Percentiles rank a stretch among this genome's conserved stretches.
phyloP scores from a whole-genome alignment of 1,140 invertebrate species.

The Bathynomus jamesi region DNA sequence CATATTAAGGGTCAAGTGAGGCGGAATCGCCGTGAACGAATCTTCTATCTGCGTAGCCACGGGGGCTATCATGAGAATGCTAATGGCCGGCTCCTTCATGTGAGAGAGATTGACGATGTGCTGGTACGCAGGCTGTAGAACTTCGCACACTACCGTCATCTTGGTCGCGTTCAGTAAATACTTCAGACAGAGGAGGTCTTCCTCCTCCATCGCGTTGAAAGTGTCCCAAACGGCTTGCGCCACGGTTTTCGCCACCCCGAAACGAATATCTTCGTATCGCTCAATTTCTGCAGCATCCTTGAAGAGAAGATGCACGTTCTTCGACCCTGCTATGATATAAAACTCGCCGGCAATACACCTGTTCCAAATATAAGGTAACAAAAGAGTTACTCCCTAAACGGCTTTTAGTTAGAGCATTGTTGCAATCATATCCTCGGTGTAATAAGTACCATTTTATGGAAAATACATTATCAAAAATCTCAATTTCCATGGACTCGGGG shows the following conservation, averaged over 20 bases:
- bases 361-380: background rate
- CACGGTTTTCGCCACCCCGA: constrained; percentile 40
- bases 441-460: no score
- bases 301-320: constrained; percentile 49
- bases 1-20: constrained; percentile 13
- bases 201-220: constrained; percentile 38
- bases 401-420: no score
- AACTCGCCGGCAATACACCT: constrained; percentile 41
- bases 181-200: constrained; percentile 26
- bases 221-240: constrained; percentile 31
- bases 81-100: constrained; percentile 41
- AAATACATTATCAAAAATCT: no score
- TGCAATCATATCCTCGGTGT: no score
- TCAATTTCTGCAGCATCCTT: constrained; percentile 44
- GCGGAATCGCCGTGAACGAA: constrained; percentile 38
- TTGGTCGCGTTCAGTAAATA: constrained; percentile 37
- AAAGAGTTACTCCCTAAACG: no score
- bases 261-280: constrained; percentile 42
- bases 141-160: constrained; percentile 47
- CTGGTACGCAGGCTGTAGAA: constrained; percentile 46
- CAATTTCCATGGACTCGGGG: no score
- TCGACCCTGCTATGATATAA: constrained; percentile 46
- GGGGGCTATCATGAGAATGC: constrained; percentile 46
- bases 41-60: constrained; percentile 35
- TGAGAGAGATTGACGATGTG: constrained; percentile 47